Conservation (phyloP, 2,113 vertebrate genomes). For the Crotalus tigris region DNA sequence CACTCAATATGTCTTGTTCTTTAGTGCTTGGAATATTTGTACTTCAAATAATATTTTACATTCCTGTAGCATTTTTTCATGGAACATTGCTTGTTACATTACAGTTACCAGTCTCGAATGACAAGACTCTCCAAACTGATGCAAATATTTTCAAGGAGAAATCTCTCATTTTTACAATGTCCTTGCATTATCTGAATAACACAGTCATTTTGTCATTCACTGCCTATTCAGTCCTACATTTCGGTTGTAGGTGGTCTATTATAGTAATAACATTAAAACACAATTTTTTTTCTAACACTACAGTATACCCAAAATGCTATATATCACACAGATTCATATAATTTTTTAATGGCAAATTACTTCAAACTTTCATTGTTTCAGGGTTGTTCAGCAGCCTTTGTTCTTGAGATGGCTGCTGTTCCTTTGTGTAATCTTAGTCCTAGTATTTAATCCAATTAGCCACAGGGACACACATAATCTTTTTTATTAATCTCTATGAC, state of each 20-base stretch:
- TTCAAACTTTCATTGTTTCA: neutral
- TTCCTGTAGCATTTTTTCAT: slow-evolving; percentile 4
- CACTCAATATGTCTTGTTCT: slow-evolving; percentile 25
- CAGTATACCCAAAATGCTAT: neutral
- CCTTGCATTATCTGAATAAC: neutral
- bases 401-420: neutral
- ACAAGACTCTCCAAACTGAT: neutral
- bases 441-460: neutral
- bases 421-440: neutral
- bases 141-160: neutral
- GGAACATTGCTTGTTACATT: neutral
- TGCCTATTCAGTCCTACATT: neutral
- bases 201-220: neutral
- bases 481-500: neutral
- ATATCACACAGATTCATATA: neutral
- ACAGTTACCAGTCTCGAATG: neutral
- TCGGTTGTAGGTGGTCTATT: neutral
- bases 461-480: neutral
- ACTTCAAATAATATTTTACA: slow-evolving; percentile 18
- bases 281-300: neutral
- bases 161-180: neutral
- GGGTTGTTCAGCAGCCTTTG: neutral
- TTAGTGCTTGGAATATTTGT: neutral
- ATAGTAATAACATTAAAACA: neutral
- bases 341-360: neutral